Percentiles rank a stretch among this genome's conserved stretches.
Conservation (phyloP, 35 echinoderm and acorn worm species). For the Amphiura filiformis region DNA sequence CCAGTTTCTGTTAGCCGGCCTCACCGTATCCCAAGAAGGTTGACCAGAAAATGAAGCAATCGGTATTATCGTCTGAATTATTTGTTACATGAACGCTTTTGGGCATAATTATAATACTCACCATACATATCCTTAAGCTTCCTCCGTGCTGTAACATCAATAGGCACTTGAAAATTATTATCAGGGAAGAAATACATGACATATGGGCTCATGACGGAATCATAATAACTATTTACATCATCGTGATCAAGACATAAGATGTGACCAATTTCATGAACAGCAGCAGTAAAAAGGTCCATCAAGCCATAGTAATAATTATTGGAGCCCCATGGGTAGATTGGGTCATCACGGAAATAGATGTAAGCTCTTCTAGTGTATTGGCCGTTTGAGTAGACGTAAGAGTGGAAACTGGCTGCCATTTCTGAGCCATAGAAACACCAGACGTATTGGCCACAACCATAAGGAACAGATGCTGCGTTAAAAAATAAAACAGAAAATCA, state of each 20-base stretch:
- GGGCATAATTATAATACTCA: not conserved
- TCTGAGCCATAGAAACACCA: not conserved
- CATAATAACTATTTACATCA: not conserved
- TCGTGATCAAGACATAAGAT: conserved; percentile 64
- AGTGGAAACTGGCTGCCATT: not conserved
- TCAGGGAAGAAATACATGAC: not conserved
- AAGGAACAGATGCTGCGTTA: not conserved
- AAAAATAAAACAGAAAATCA: not conserved
- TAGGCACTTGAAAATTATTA: conserved; percentile 30
- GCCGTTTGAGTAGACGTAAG: not conserved
- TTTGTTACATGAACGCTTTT: too few species aligned
- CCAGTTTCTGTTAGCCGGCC: too few species aligned
- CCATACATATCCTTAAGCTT: not conserved
- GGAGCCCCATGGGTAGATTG: not conserved
- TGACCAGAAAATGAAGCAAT: too few species aligned
- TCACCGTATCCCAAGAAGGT: too few species aligned
- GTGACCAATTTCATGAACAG: conserved; percentile 93
- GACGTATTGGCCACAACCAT: not conserved
- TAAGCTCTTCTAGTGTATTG: not conserved
- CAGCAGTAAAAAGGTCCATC: conserved; percentile 51
- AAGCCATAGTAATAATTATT: not conserved
- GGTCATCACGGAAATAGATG: not conserved
- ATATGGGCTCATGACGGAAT: conserved; percentile 72
- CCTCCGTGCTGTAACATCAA: conserved; percentile 39
- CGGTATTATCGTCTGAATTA: too few species aligned